Evolutionary conservation across 2,888 invertebrate genomes (phyloP).

Genomic region (Lacanobia wlatinum): DNA sequence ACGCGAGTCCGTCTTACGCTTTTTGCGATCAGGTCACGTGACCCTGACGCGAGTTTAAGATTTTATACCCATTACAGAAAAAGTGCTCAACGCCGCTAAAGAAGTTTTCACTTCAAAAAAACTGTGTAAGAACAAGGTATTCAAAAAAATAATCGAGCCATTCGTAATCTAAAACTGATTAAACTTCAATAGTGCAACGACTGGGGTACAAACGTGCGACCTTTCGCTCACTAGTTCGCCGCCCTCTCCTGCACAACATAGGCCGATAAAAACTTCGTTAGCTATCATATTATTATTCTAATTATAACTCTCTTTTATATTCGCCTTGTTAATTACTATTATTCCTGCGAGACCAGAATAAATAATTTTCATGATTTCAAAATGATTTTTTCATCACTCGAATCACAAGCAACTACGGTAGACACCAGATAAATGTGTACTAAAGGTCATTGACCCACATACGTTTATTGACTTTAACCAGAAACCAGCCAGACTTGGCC

Average conservation of each 20-base stretch:
- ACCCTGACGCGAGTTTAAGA: no score
- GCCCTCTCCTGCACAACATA: slow-evolving; percentile 10
- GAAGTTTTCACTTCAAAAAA: no score
- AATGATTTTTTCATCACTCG: neutral
- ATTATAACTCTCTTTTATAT: slow-evolving; percentile 34
- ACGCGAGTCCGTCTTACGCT: no score
- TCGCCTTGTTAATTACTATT: slow-evolving; percentile 26
- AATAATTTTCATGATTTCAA: slow-evolving; percentile 23
- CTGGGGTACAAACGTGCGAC: slow-evolving; percentile 20
- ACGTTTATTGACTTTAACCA: no score
- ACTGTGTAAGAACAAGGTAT: no score
- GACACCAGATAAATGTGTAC: no score
- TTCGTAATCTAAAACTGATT: slow-evolving; percentile 21
- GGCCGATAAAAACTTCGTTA: slow-evolving; percentile 38
- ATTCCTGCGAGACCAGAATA: slow-evolving; percentile 28
- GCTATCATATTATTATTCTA: neutral
- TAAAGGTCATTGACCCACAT: no score
- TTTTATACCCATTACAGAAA: no score
- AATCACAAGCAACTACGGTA: neutral
- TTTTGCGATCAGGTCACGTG: no score
- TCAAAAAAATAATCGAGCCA: neutral
- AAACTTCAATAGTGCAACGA: slow-evolving; percentile 28
- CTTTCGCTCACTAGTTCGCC: neutral
- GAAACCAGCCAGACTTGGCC: no score
- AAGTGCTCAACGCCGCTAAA: no score